These are phyloP conservation scores for Polyodon spathula DNA, from an alignment of 2,113 vertebrate genomes.

Conservation along the genomic window DNA sequence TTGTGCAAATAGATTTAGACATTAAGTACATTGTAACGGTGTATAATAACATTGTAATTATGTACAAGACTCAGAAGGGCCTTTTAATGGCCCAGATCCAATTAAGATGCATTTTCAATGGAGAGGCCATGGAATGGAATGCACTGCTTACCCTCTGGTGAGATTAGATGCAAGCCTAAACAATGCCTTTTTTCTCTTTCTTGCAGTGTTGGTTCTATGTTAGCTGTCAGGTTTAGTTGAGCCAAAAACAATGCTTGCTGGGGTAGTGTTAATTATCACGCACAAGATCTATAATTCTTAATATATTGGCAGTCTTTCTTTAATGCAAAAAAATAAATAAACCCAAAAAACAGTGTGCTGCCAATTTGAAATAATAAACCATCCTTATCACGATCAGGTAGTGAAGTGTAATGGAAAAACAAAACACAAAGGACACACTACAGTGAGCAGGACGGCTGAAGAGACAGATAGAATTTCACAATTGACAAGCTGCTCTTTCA, in stretches of 20 bases:
- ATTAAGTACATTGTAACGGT: background rate
- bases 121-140: background rate
- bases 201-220: too few relatives aligned
- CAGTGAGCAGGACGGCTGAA: too few relatives aligned
- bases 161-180: too few relatives aligned
- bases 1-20: too few relatives aligned
- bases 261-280: constrained; percentile 7
- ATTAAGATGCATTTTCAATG: background rate
- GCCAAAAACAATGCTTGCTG: constrained; percentile 12
- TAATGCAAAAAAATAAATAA: constrained; percentile 16
- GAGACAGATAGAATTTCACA: too few relatives aligned
- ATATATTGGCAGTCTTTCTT: constrained; percentile 9
- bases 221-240: too few relatives aligned
- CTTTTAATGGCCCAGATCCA: background rate
- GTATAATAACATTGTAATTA: background rate
- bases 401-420: constrained; percentile 26
- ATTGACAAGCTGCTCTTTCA: too few relatives aligned
- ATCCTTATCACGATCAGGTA: constrained; percentile 18
- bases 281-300: constrained; percentile 10
- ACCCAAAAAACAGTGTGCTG: constrained; percentile 15
- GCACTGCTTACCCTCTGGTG: background rate
- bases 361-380: constrained; percentile 27
- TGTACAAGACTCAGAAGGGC: background rate
- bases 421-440: too few relatives aligned
- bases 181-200: too few relatives aligned